Conservation (phyloP, 1,140 invertebrate species). For the Drosophila neocordata region DNA sequence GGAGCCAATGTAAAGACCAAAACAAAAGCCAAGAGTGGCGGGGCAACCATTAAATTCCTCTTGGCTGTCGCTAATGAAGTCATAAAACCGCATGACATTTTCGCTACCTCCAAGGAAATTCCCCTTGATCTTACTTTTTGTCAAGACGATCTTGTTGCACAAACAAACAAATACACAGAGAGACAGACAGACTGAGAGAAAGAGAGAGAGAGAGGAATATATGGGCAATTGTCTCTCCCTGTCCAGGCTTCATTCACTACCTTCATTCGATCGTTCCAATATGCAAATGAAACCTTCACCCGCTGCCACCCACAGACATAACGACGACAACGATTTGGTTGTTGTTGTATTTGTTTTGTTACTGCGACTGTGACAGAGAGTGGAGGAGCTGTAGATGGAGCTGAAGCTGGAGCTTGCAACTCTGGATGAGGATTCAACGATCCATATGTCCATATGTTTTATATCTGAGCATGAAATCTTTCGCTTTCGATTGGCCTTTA, state of each 20-base stretch:
- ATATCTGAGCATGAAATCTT: slow-evolving; percentile 48
- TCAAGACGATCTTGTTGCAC: slow-evolving; percentile 53
- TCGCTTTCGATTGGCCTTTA: slow-evolving; percentile 74
- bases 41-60: slow-evolving; percentile 67
- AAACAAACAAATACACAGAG: slow-evolving; percentile 38
- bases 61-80: slow-evolving; percentile 75
- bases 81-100: slow-evolving; percentile 80
- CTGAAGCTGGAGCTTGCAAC: no score
- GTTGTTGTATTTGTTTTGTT: not conserved
- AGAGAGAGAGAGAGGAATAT: not conserved
- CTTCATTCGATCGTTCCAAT: slow-evolving; percentile 67
- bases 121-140: slow-evolving; percentile 66
- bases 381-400: not conserved
- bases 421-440: slow-evolving; percentile 52
- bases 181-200: not conserved
- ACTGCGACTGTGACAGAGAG: no score
- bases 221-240: slow-evolving; percentile 38
- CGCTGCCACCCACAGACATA: slow-evolving; percentile 69
- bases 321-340: slow-evolving; percentile 16
- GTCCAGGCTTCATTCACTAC: slow-evolving; percentile 29
- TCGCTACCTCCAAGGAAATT: slow-evolving; percentile 56
- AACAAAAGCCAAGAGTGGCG: no score
- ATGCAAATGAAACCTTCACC: slow-evolving; percentile 66
- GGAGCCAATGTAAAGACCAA: no score
- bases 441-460: slow-evolving; percentile 65